phyloP scores from a whole-genome alignment of 1,140 invertebrate species.

The Araneus ventricosus region DNA sequence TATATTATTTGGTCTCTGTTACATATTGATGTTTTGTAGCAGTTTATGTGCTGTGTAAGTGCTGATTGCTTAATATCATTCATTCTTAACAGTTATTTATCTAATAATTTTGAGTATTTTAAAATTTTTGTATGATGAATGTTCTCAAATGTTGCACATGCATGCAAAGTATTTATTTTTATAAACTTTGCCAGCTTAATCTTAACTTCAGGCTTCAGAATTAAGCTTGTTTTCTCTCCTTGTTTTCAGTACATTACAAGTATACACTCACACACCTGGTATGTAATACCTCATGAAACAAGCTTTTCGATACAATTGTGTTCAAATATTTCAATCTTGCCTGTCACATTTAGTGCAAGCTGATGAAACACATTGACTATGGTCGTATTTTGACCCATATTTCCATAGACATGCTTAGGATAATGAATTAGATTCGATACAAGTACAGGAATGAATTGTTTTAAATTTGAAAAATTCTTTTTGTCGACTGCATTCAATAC shows the following conservation, averaged over 20 bases:
- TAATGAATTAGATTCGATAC: not conserved
- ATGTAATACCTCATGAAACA: constrained; percentile 15
- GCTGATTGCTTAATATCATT: not conserved
- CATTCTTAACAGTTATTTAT: not conserved
- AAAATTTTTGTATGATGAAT: not conserved
- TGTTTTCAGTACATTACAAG: not conserved
- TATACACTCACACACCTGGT: constrained; percentile 27
- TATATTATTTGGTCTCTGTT: constrained; percentile 56
- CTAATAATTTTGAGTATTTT: not conserved
- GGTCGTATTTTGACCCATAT: constrained; percentile 9
- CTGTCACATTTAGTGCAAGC: constrained; percentile 5
- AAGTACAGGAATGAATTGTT: not conserved
- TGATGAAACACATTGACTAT: not conserved
- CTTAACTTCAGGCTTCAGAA: not conserved
- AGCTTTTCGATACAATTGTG: constrained; percentile 8
- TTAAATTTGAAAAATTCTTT: not conserved
- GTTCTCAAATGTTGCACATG: constrained; percentile 23
- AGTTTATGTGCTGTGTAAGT: not conserved
- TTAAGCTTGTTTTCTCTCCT: not conserved
- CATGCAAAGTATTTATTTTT: constrained; percentile 17
- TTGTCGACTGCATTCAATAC: not conserved
- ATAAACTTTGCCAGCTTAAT: constrained; percentile 31
- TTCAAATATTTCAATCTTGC: constrained; percentile 4
- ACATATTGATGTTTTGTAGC: constrained; percentile 59
- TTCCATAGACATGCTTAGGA: constrained; percentile 17